These are phyloP conservation scores for Herpailurus yagouaroundi DNA, from an alignment of 2,113 vertebrate genomes.

Conservation along the genomic window DNA sequence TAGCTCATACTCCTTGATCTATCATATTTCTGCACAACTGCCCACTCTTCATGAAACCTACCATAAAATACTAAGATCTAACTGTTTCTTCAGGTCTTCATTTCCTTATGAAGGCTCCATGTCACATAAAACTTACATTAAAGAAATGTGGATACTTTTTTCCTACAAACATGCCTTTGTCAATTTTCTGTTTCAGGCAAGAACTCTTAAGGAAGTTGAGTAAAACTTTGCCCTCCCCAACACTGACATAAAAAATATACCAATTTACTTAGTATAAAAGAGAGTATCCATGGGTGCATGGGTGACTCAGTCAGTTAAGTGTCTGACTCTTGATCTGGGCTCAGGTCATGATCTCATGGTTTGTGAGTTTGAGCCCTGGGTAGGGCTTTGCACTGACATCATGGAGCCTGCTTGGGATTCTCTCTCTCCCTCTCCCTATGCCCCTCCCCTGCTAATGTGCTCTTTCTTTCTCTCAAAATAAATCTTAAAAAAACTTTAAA, in stretches of 20 bases:
- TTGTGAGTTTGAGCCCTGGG: too few relatives aligned
- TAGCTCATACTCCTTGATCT: not conserved
- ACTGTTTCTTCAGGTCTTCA: not conserved
- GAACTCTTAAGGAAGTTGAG: not conserved
- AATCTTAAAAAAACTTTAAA: too few relatives aligned
- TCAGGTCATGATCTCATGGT: too few relatives aligned
- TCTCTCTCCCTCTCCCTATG: too few relatives aligned
- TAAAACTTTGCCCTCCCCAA: not conserved
- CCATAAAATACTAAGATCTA: not conserved
- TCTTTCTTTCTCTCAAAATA: too few relatives aligned
- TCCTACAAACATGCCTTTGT: not conserved
- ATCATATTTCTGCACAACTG: not conserved
- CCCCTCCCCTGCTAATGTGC: too few relatives aligned
- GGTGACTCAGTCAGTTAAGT: too few relatives aligned
- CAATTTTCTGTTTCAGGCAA: not conserved
- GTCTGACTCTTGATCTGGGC: too few relatives aligned
- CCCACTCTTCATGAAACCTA: not conserved
- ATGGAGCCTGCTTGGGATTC: too few relatives aligned
- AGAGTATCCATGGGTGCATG: not conserved
- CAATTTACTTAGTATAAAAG: not conserved
- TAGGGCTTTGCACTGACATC: too few relatives aligned
- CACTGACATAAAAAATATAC: not conserved
- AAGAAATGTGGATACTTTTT: not conserved
- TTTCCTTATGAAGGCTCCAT: not conserved
- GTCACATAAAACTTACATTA: not conserved